These are phyloP conservation scores for Morelia viridis DNA, from an alignment of 2,797 vertebrate genomes.

Conservation along the genomic window DNA sequence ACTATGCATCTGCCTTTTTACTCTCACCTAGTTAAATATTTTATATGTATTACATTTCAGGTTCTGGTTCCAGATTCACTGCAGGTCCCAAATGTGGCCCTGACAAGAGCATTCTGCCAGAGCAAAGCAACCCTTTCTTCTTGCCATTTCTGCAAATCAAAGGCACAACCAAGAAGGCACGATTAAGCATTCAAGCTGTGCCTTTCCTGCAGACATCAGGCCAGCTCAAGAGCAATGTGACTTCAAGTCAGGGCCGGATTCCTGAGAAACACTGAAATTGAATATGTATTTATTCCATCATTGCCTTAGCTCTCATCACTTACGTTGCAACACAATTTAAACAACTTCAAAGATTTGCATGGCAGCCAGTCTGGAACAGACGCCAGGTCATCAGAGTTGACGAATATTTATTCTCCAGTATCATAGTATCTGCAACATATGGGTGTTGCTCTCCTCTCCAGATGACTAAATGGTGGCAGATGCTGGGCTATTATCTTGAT, in stretches of 20 bases:
- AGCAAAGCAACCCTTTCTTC: background rate
- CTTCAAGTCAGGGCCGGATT: background rate
- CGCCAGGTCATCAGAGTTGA: slow-evolving; percentile 35
- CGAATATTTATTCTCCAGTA: slow-evolving; percentile 53
- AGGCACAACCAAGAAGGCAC: background rate
- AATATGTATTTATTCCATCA: background rate
- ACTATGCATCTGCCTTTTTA: background rate
- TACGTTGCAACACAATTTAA: background rate
- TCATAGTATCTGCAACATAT: slow-evolving; percentile 41
- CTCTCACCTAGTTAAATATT: background rate
- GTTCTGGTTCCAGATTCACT: background rate
- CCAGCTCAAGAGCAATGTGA: background rate
- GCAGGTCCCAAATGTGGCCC: background rate
- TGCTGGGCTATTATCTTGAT: slow-evolving; percentile 50
- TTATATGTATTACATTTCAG: background rate
- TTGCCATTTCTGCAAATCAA: background rate
- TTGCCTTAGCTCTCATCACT: slow-evolving; percentile 20
- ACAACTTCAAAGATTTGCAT: slow-evolving; percentile 18
- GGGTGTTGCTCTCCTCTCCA: slow-evolving; percentile 20
- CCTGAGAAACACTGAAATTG: background rate
- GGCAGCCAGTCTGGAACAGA: slow-evolving; percentile 22
- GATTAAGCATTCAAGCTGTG: slow-evolving; percentile 14
- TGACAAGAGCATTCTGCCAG: background rate
- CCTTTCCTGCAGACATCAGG: background rate
- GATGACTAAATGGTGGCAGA: slow-evolving; percentile 63